Conservation (phyloP, 1,140 invertebrate species). For the Ridgeia piscesae region DNA sequence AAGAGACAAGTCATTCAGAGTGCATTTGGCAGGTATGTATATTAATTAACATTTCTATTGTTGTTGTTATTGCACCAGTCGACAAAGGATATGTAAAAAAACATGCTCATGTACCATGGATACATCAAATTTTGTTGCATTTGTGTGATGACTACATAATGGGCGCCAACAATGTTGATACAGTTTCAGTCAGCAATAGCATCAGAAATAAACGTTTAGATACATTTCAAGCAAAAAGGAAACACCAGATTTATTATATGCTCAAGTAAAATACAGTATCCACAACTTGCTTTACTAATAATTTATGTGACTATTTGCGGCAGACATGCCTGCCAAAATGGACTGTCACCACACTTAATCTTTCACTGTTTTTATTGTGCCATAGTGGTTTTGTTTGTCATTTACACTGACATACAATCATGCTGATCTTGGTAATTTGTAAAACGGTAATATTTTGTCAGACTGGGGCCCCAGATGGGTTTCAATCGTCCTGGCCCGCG, state of each 20-base stretch:
- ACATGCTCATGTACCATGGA: no score
- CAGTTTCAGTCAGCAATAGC: no score
- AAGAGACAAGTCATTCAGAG: constrained; percentile 41
- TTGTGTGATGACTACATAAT: no score
- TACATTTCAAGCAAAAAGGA: not conserved
- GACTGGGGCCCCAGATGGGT: constrained; percentile 43
- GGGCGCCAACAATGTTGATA: no score
- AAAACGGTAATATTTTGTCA: constrained; percentile 17
- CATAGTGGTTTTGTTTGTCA: no score
- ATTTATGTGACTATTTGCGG: not conserved
- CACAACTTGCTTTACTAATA: not conserved
- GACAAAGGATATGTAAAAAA: not conserved
- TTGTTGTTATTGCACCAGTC: not conserved
- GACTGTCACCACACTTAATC: no score
- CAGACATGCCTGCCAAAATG: not conserved
- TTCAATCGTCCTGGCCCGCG: constrained; percentile 33
- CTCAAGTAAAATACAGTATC: not conserved
- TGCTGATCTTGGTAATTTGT: constrained; percentile 4
- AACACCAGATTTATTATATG: not conserved
- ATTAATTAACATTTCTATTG: not conserved
- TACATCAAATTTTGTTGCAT: no score
- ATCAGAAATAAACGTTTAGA: not conserved
- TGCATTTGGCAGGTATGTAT: constrained; percentile 44
- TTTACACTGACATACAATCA: not conserved
- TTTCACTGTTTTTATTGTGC: no score